These are phyloP conservation scores for Orchesella flavescens DNA, from an alignment of 2,888 invertebrate genomes.

Conservation along the genomic window DNA sequence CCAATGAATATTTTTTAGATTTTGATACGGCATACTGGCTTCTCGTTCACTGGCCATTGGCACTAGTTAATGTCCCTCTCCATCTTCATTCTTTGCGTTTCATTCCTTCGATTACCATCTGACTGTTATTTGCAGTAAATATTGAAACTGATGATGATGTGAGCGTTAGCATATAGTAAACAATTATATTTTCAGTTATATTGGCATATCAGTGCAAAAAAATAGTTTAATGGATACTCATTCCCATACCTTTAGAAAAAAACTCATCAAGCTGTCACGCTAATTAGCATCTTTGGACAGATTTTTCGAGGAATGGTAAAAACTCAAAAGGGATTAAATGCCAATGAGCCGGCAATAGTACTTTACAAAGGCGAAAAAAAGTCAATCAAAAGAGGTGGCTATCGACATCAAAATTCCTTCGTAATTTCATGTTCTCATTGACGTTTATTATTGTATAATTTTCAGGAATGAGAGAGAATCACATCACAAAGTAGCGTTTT, in stretches of 20 bases:
- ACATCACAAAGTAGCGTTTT: background rate
- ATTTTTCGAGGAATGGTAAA: conserved; percentile 10
- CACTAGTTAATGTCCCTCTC: background rate
- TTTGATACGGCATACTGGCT: background rate
- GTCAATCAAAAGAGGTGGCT: conserved; percentile 7
- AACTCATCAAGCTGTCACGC: conserved; percentile 54
- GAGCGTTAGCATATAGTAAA: background rate
- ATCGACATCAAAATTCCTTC: conserved; percentile 22
- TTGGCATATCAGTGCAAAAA: background rate
- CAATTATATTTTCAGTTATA: background rate
- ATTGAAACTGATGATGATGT: background rate
- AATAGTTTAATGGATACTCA: background rate
- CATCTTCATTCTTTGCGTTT: background rate
- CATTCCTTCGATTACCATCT: conserved; percentile 44
- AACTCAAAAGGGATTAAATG: background rate
- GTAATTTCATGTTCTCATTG: conserved; percentile 34
- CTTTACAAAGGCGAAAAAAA: background rate
- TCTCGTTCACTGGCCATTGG: background rate
- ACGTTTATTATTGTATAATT: conserved; percentile 42
- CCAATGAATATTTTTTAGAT: conserved; percentile 1
- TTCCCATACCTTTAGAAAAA: conserved; percentile 2
- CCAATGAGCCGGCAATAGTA: conserved; percentile 21
- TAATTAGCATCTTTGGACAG: conserved; percentile 47
- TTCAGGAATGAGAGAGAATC: background rate
- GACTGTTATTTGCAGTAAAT: conserved; percentile 9